Percentiles rank a stretch among this genome's conserved stretches.
Evolutionary conservation across 1,140 invertebrate genomes (phyloP).

Genomic region (Papilio helenus): DNA sequence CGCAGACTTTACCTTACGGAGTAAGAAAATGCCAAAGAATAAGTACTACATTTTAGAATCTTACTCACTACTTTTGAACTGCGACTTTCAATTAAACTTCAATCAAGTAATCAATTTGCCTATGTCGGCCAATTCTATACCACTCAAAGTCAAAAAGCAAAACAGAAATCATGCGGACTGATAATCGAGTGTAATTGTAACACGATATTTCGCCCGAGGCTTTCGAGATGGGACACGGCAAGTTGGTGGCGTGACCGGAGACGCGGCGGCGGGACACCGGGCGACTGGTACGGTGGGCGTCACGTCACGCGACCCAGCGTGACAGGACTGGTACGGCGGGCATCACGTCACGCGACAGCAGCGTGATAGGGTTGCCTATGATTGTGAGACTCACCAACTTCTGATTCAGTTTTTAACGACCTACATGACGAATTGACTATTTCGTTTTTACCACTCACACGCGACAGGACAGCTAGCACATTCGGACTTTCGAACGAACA

Average conservation of each 20-base stretch:
- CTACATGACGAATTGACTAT: slow-evolving; percentile 19
- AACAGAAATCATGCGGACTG: slow-evolving; percentile 23
- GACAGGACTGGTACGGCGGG: slow-evolving; percentile 57
- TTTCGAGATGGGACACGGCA: slow-evolving; percentile 37
- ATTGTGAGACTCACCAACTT: slow-evolving; percentile 18
- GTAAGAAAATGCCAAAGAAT: background rate
- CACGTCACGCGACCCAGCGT: slow-evolving; percentile 63
- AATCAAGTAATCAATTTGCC: slow-evolving; percentile 1
- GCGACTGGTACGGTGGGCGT: slow-evolving; percentile 60
- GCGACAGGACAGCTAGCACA: slow-evolving; percentile 3
- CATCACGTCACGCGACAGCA: slow-evolving; percentile 64
- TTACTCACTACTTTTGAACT: background rate
- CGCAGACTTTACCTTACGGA: background rate
- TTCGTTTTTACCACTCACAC: slow-evolving; percentile 10
- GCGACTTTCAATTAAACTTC: background rate
- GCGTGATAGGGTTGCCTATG: slow-evolving; percentile 49
- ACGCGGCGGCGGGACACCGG: slow-evolving; percentile 67
- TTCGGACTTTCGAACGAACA: background rate
- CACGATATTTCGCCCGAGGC: slow-evolving; percentile 28
- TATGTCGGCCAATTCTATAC: background rate
- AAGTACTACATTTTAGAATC: background rate
- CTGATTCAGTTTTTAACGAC: slow-evolving; percentile 14
- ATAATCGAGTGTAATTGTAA: slow-evolving; percentile 35
- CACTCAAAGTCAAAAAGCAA: slow-evolving; percentile 10
- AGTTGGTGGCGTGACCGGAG: slow-evolving; percentile 63